A percentile compares a stretch with the other conserved stretches of the same genome.
phyloP scores from a whole-genome alignment of 2,888 invertebrate genomes.

The Lutraria lutraria region DNA sequence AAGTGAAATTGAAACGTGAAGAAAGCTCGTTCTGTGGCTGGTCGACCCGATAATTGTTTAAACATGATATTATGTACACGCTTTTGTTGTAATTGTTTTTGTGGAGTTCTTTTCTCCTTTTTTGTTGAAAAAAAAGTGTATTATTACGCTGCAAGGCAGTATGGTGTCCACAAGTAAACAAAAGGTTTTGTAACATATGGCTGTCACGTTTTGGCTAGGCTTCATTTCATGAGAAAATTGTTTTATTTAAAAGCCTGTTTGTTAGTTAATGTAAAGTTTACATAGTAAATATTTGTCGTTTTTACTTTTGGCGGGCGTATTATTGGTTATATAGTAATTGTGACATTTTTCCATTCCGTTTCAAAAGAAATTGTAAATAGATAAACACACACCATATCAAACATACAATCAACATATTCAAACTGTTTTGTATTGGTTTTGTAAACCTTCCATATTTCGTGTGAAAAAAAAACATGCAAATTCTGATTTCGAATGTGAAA shows the following conservation, averaged over 20 bases:
- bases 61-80: constrained; percentile 2
- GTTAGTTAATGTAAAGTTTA: background rate
- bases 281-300: constrained; percentile 25
- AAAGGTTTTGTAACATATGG: constrained; percentile 12
- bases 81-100: background rate
- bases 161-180: background rate
- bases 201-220: background rate
- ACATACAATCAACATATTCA: background rate
- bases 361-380: constrained; percentile 1
- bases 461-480: background rate
- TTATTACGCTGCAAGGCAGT: constrained; percentile 1
- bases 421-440: background rate
- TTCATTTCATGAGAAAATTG: constrained; percentile 55
- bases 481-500: background rate
- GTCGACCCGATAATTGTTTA: background rate
- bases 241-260: constrained; percentile 39
- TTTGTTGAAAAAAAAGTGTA: background rate
- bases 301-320: background rate
- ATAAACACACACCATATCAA: background rate
- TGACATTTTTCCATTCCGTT: background rate
- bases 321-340: constrained; percentile 7
- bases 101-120: background rate
- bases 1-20: constrained; percentile 9
- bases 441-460: background rate
- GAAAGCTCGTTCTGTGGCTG: background rate